A percentile compares a stretch with the other conserved stretches of the same genome.
Evolutionary conservation across 2,113 vertebrate genomes (phyloP).

Genomic region (Ardeotis arabs): DNA sequence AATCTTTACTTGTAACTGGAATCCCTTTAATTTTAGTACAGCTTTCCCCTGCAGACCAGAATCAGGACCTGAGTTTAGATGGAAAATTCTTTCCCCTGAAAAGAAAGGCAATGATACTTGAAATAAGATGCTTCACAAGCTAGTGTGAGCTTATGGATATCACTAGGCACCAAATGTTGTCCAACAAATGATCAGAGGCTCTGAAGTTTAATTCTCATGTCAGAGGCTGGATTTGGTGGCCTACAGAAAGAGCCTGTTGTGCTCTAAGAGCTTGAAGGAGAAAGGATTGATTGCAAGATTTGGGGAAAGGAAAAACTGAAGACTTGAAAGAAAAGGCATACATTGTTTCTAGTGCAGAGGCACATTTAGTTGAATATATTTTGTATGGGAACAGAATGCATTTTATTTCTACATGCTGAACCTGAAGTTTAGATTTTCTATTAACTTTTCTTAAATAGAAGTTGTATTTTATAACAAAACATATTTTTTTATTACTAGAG

Average conservation of each 20-base stretch:
- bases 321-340: background rate
- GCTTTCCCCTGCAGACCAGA: background rate
- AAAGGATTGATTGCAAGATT: background rate
- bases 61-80: background rate
- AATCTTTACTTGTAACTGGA: background rate
- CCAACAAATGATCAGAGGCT: background rate
- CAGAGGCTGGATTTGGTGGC: background rate
- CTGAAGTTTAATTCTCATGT: background rate
- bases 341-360: background rate
- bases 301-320: background rate
- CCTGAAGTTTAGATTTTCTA: background rate
- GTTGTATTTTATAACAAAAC: background rate
- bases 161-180: background rate
- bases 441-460: background rate
- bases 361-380: background rate
- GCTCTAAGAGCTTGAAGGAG: background rate
- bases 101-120: background rate
- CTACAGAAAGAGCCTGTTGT: background rate
- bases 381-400: background rate
- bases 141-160: background rate
- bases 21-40: background rate
- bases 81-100: slow-evolving; percentile 10
- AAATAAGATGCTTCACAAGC: slow-evolving; percentile 30
- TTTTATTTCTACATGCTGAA: background rate
- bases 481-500: background rate